phyloP scores from a whole-genome alignment of 1,140 invertebrate genomes.

The Amphibalanus amphitrite region DNA sequence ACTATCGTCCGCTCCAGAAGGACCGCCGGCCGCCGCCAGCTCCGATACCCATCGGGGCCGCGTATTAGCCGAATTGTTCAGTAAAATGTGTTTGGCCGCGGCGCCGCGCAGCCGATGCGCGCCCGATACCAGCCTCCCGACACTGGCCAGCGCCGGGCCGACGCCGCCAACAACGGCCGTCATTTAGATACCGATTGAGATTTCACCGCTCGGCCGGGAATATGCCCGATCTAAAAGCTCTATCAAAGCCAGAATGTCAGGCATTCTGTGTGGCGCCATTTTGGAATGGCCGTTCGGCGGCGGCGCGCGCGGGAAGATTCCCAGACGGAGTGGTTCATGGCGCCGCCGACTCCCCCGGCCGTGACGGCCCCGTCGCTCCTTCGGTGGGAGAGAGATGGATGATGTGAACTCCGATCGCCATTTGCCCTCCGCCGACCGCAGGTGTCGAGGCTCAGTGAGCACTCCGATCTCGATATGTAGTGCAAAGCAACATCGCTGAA shows the following conservation, averaged over 20 bases:
- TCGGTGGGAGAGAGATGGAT: too few species aligned
- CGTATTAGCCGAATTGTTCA: not conserved
- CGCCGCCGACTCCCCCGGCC: too few species aligned
- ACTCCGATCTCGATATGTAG: too few species aligned
- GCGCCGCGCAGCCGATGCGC: not conserved
- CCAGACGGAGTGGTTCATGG: too few species aligned
- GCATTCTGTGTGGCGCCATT: not conserved
- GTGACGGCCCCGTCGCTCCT: too few species aligned
- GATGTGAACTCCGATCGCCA: too few species aligned
- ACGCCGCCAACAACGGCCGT: not conserved
- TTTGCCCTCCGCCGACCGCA: too few species aligned
- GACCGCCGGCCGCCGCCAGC: too few species aligned
- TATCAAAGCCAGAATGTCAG: not conserved
- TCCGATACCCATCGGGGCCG: not conserved
- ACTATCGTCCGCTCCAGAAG: not conserved
- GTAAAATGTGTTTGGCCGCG: not conserved
- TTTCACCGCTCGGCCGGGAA: not conserved
- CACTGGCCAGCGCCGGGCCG: not conserved
- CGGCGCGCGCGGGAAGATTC: too few species aligned
- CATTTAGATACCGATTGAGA: slow-evolving; percentile 1
- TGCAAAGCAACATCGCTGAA: too few species aligned
- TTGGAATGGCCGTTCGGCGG: not conserved
- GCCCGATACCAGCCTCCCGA: not conserved
- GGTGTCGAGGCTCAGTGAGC: too few species aligned
- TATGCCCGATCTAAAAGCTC: not conserved